Evolutionary conservation across 2,888 invertebrate species (phyloP).

Genomic region (Drosophila aldrichi): DNA sequence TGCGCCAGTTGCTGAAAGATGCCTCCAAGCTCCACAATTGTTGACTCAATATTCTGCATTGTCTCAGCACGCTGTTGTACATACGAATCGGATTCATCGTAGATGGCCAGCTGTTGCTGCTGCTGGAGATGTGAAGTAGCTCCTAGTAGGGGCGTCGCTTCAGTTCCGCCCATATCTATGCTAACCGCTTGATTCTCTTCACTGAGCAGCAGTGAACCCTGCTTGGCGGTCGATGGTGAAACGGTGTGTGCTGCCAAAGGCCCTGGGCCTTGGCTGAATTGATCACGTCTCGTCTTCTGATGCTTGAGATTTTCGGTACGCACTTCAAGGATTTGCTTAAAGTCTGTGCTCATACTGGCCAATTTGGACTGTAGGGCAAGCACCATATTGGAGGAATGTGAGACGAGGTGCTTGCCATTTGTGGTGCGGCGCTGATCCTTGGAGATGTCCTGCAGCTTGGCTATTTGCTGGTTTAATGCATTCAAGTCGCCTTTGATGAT

Average conservation of each 20-base stretch:
- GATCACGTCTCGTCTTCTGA: constrained; percentile 96
- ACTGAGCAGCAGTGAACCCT: constrained; percentile 85
- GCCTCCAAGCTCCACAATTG: constrained; percentile 99
- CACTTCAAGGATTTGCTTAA: constrained; percentile 98
- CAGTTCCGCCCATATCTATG: constrained; percentile 92
- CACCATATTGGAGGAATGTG: constrained; percentile 97
- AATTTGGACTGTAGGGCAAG: constrained; percentile 96
- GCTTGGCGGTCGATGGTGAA: constrained; percentile 87
- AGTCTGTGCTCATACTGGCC: constrained; percentile 98
- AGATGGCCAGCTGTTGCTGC: constrained; percentile 89
- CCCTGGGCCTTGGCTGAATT: constrained; percentile 88
- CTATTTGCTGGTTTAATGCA: constrained; percentile 98
- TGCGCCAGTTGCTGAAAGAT: constrained; percentile 98
- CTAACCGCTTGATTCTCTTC: constrained; percentile 91
- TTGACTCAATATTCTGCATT: constrained; percentile 99
- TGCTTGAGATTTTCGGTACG: constrained; percentile 98
- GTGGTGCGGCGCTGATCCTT: constrained; percentile 88
- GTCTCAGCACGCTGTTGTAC: constrained; percentile 97
- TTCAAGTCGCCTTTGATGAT: constrained; percentile 98
- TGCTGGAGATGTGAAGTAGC: constrained; percentile 83
- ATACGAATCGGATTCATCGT: constrained; percentile 95
- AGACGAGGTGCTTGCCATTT: constrained; percentile 92
- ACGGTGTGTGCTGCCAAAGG: constrained; percentile 86
- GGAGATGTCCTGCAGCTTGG: constrained; percentile 93
- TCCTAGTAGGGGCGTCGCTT: constrained; percentile 84